Percentiles rank a stretch among this genome's conserved stretches.
These are phyloP conservation scores for Papilio aristodemus DNA, from an alignment of 1,140 invertebrate genomes.

Conservation along the genomic window DNA sequence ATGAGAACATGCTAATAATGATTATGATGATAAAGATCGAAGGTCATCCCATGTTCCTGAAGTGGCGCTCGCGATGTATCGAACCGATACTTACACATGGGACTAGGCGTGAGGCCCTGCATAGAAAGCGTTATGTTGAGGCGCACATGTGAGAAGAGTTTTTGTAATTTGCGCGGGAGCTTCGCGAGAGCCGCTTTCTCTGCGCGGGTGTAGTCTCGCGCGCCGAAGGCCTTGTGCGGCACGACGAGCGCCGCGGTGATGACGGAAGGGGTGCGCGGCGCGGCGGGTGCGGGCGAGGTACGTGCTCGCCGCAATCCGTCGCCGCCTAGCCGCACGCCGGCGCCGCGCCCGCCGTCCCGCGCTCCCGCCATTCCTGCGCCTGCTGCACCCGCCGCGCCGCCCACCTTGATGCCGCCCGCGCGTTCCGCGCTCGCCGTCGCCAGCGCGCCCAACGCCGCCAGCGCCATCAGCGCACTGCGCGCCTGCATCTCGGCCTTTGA, in stretches of 20 bases:
- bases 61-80: neutral
- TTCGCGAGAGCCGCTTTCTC: constrained; percentile 84
- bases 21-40: neutral
- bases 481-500: constrained; percentile 72
- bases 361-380: constrained; percentile 44
- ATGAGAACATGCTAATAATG: neutral
- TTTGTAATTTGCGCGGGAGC: constrained; percentile 83
- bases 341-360: constrained; percentile 52
- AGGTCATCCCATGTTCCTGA: neutral
- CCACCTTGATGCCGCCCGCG: constrained; percentile 70
- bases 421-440: constrained; percentile 63
- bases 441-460: constrained; percentile 68
- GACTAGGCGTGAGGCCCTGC: constrained; percentile 88
- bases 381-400: constrained; percentile 53
- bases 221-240: constrained; percentile 88
- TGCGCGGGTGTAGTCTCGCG: constrained; percentile 87
- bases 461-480: constrained; percentile 65
- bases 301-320: constrained; percentile 73
- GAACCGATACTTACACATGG: constrained; percentile 84
- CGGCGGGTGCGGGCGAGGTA: constrained; percentile 68
- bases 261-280: constrained; percentile 66
- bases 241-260: constrained; percentile 85
- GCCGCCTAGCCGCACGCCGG: constrained; percentile 66
- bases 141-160: constrained; percentile 85
- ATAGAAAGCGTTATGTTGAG: constrained; percentile 86